Evolutionary conservation across 2,888 invertebrate genomes (phyloP), one percentile per base, ranked within the genome.

Genomic region (Drosophila suboccidentalis): DNA sequence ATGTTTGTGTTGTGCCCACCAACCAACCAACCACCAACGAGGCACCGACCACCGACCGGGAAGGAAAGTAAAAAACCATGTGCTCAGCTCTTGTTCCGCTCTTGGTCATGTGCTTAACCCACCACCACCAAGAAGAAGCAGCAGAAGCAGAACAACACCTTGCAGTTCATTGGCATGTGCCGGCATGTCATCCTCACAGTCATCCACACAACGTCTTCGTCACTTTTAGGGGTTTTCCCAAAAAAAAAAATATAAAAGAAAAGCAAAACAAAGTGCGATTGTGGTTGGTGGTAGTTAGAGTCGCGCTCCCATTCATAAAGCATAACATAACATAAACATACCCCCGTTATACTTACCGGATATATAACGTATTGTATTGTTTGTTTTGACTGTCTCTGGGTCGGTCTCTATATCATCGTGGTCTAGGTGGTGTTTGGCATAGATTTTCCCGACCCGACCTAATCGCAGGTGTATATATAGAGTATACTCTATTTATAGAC

Each of bases 211-310:
- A 80, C 75, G 85, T 89, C 89, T 86, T 85, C 80, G 86, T 78
- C 87, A 83, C 69, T 73, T 89, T 89, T 85, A 87, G 86, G 88
- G 89, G 87, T 84, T 86, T 86, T 85, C 87, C 87, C 70, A 73
- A 77, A 80, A 78, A 75, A 69, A 71, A 53, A 66, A 54, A 49
- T 46, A 47, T 41, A 43, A 59, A 58, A 64, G 39, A 62, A 76
- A 84, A 86, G 64, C 84, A 78, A 82, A 87, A 89, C 85, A 89
- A 87, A 86, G 82, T 84, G 71, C 58, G 59, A 62, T 62, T 29
- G 29, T 29, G 29, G 64, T 76, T 76, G 87, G 89, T 86, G 86
- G 86, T 86, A 87, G 86, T 86, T 89, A 85, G 85, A 78, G 73
- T 71, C 67, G 83, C 88, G 85, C 84, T 84, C 80, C 77, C 86